Evolutionary conservation across 2,888 invertebrate genomes (phyloP).

Genomic region (Herminia tarsipennalis): DNA sequence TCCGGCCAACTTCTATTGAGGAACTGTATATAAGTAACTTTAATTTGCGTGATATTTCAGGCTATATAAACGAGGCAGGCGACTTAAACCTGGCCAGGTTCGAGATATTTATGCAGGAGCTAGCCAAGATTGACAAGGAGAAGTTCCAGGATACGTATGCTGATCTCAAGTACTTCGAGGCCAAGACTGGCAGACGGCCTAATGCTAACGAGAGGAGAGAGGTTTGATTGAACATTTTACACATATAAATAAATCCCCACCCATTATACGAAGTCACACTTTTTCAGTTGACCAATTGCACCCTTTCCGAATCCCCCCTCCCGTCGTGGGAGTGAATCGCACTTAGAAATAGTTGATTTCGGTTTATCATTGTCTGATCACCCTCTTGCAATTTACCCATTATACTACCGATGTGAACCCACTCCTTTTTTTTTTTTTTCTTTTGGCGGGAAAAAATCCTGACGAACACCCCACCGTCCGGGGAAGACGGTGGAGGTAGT

Average conservation of each 20-base stretch:
- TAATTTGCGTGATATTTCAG: conserved; percentile 69
- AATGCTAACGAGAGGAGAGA: conserved; percentile 75
- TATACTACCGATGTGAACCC: too few species aligned
- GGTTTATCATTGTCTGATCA: too few species aligned
- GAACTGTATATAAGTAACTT: neutral
- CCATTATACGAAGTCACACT: neutral
- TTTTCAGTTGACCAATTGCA: too few species aligned
- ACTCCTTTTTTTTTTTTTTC: too few species aligned
- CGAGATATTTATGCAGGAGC: conserved; percentile 92
- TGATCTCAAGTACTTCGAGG: conserved; percentile 93
- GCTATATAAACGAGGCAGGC: conserved; percentile 97
- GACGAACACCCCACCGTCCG: too few species aligned
- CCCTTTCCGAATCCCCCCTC: too few species aligned
- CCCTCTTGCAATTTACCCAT: too few species aligned
- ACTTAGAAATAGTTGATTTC: too few species aligned
- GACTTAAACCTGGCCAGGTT: conserved; percentile 92
- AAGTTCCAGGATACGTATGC: conserved; percentile 91
- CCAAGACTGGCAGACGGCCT: conserved; percentile 89
- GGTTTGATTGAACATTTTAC: conserved; percentile 37
- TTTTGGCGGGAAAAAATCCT: too few species aligned
- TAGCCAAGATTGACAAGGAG: conserved; percentile 90
- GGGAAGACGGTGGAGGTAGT: too few species aligned
- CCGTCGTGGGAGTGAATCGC: too few species aligned
- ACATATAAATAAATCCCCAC: neutral
- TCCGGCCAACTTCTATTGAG: neutral